These are phyloP conservation scores for Sebastes hubbsi DNA, from an alignment of 2,797 vertebrate species.

Conservation along the genomic window DNA sequence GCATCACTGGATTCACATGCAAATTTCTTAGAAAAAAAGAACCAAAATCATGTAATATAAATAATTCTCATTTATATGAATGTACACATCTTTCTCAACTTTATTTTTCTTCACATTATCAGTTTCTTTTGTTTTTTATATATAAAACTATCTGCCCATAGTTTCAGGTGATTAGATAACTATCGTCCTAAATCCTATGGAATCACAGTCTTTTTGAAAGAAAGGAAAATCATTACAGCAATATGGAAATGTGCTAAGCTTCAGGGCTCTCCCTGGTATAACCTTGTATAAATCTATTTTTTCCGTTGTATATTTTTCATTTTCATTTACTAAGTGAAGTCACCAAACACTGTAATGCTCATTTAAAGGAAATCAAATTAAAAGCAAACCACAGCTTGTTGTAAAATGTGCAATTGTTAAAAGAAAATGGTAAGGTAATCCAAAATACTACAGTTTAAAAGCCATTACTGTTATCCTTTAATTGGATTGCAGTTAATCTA, in stretches of 20 bases:
- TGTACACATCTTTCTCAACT: slow-evolving; percentile 87
- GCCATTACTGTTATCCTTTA: slow-evolving; percentile 79
- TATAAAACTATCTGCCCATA: slow-evolving; percentile 84
- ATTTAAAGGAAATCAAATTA: slow-evolving; percentile 70
- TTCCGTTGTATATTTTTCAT: slow-evolving; percentile 68
- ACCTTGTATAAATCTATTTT: slow-evolving; percentile 80
- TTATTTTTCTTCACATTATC: slow-evolving; percentile 74
- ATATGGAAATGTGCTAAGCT: slow-evolving; percentile 86
- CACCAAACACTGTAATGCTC: slow-evolving; percentile 83
- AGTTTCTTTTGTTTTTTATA: slow-evolving; percentile 54
- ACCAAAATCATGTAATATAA: slow-evolving; percentile 86
- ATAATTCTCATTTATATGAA: slow-evolving; percentile 88
- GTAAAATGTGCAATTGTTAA: slow-evolving; percentile 79
- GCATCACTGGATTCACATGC: slow-evolving; percentile 89
- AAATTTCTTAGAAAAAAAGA: slow-evolving; percentile 59
- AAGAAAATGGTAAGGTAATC: slow-evolving; percentile 74
- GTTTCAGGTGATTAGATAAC: slow-evolving; percentile 76
- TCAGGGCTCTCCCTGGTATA: slow-evolving; percentile 77
- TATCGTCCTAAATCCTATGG: slow-evolving; percentile 80
- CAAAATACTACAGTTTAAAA: slow-evolving; percentile 80
- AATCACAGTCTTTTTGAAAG: slow-evolving; percentile 85
- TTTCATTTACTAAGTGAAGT: slow-evolving; percentile 81
- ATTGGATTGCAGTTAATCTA: slow-evolving; percentile 81
- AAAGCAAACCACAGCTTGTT: slow-evolving; percentile 80
- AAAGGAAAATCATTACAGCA: slow-evolving; percentile 80